Percentiles rank a stretch among this genome's conserved stretches.
Conservation (phyloP, 2,888 invertebrate species). For the Darwinula stevensoni region DNA sequence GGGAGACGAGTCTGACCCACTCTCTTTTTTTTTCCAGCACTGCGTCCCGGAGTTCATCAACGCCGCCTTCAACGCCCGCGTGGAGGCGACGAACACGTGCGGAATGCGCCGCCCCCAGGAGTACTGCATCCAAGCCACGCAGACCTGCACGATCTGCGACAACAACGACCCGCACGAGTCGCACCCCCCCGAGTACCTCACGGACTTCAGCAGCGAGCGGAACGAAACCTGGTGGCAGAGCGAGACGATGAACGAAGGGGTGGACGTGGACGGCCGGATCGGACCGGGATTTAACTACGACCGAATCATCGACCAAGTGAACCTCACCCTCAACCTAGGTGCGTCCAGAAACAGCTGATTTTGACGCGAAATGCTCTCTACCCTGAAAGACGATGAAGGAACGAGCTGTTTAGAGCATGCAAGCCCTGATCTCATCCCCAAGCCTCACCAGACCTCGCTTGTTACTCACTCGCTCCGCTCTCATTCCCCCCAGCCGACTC, state of each 20-base stretch:
- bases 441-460: too few species aligned
- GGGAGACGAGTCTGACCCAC: too few species aligned
- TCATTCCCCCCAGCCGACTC: too few species aligned
- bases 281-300: background rate
- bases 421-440: too few species aligned
- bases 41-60: slow-evolving; percentile 92
- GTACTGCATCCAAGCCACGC: slow-evolving; percentile 56
- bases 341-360: too few species aligned
- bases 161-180: slow-evolving; percentile 23
- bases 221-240: slow-evolving; percentile 94
- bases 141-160: slow-evolving; percentile 51
- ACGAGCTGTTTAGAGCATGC: too few species aligned
- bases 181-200: slow-evolving; percentile 44
- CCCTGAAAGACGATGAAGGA: too few species aligned
- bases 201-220: slow-evolving; percentile 67
- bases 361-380: too few species aligned
- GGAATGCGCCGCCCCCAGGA: slow-evolving; percentile 45
- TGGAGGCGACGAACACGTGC: slow-evolving; percentile 87
- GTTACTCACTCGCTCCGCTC: too few species aligned
- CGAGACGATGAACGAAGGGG: slow-evolving; percentile 80
- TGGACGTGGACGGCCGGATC: slow-evolving; percentile 27
- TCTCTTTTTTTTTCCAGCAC: slow-evolving; percentile 28
- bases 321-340: slow-evolving; percentile 66
- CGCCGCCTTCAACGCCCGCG: slow-evolving; percentile 60
- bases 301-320: slow-evolving; percentile 53